Evolutionary conservation across 1,140 invertebrate species (phyloP).

Genomic region (Halyomorpha halys): DNA sequence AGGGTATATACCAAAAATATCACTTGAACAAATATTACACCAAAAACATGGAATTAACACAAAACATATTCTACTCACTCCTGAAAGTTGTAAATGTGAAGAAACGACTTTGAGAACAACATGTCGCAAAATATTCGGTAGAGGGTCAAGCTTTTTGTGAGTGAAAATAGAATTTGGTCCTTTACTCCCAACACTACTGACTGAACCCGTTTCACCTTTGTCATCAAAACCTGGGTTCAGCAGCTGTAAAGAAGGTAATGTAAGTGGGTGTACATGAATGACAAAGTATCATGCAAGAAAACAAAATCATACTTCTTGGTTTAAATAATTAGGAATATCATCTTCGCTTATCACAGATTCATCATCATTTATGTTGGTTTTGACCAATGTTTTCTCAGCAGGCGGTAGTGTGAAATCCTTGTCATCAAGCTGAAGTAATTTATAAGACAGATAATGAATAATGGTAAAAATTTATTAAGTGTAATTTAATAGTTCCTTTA

Average conservation of each 20-base stretch:
- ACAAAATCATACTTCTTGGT: conserved; percentile 31
- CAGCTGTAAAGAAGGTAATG: conserved; percentile 19
- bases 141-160: conserved; percentile 36
- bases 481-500: neutral
- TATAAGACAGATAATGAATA: neutral
- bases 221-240: conserved; percentile 28
- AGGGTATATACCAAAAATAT: too few relatives aligned
- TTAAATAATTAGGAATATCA: conserved; percentile 34
- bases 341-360: conserved; percentile 48
- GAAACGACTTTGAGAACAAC: conserved; percentile 73
- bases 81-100: conserved; percentile 70
- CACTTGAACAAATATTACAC: too few relatives aligned
- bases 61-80: conserved; percentile 51
- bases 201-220: conserved; percentile 35
- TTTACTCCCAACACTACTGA: conserved; percentile 32
- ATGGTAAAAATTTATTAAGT: neutral
- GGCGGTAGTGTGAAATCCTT: conserved; percentile 72
- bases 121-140: conserved; percentile 62
- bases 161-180: neutral
- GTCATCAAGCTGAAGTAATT: conserved; percentile 55
- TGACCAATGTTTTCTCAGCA: conserved; percentile 68
- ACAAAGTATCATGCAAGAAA: neutral
- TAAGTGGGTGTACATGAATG: neutral
- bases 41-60: too few relatives aligned
- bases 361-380: conserved; percentile 68